Percentiles rank a stretch among this genome's conserved stretches.
phyloP scores from a whole-genome alignment of 2,888 invertebrate genomes.

The Sepioteuthis lessoniana region DNA sequence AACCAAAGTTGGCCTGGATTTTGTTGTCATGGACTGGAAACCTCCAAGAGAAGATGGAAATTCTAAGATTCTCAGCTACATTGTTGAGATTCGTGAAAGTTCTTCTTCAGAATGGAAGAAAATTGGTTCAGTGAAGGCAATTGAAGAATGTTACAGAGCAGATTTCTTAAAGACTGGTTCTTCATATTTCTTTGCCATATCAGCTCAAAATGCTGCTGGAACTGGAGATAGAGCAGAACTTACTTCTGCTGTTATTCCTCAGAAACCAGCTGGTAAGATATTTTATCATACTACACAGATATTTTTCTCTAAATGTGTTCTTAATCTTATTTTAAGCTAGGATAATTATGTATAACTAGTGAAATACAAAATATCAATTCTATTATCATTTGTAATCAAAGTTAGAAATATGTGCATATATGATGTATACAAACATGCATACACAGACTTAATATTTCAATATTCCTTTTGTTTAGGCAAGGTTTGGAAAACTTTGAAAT shows the following conservation, averaged over 20 bases:
- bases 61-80: slow-evolving; percentile 59
- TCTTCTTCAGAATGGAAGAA: slow-evolving; percentile 60
- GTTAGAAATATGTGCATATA: no score
- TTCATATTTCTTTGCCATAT: slow-evolving; percentile 89
- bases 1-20: slow-evolving; percentile 46
- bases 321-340: no score
- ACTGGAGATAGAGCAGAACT: slow-evolving; percentile 49
- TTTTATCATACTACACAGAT: not conserved
- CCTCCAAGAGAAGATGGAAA: slow-evolving; percentile 65
- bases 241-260: slow-evolving; percentile 49
- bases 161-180: slow-evolving; percentile 86
- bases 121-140: slow-evolving; percentile 8
- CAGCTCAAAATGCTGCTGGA: slow-evolving; percentile 90
- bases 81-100: slow-evolving; percentile 77
- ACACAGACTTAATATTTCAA: no score
- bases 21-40: slow-evolving; percentile 57
- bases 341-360: no score
- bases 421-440: no score
- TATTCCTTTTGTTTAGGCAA: no score
- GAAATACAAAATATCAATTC: no score
- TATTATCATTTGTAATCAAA: no score
- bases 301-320: not conserved
- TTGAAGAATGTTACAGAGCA: slow-evolving; percentile 48
- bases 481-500: no score
- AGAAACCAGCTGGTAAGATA: slow-evolving; percentile 49